phyloP scores from a whole-genome alignment of 2,797 vertebrate genomes.

The Martes flavigula region DNA sequence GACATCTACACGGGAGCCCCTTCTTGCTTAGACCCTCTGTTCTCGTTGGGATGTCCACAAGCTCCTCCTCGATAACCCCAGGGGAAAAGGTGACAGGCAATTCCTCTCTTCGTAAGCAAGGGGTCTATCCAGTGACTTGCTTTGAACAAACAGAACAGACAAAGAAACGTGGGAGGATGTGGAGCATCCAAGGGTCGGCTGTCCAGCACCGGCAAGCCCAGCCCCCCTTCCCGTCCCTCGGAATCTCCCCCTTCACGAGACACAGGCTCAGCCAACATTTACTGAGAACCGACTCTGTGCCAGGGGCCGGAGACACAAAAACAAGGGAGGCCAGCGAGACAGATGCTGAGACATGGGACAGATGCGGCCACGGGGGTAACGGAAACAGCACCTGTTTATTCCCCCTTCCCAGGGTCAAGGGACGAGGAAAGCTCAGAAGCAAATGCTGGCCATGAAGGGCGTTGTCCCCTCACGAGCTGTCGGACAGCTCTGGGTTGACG shows the following conservation, averaged over 20 bases:
- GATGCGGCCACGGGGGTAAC: not conserved
- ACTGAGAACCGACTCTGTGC: rapidly evolving
- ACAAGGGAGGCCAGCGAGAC: rapidly evolving
- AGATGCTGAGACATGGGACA: not conserved
- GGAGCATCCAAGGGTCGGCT: rapidly evolving
- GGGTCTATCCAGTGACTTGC: rapidly evolving
- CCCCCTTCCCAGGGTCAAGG: not conserved
- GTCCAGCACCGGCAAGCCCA: too few relatives aligned
- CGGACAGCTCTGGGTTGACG: not conserved
- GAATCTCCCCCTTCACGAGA: not conserved
- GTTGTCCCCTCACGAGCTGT: not conserved
- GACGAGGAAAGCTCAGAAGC: not conserved
- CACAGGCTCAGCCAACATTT: not conserved
- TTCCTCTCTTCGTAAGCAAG: not conserved
- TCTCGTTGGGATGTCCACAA: rapidly evolving
- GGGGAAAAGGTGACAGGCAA: not conserved
- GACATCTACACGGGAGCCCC: rapidly evolving
- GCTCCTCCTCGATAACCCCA: not conserved
- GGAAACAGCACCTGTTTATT: not conserved
- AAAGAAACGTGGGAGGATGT: not conserved
- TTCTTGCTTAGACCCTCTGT: rapidly evolving
- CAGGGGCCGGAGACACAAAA: not conserved
- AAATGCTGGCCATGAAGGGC: not conserved
- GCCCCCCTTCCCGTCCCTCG: not conserved
- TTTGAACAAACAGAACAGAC: not conserved